phyloP scores from a whole-genome alignment of 2,888 invertebrate genomes.

The Parnassius orleans region DNA sequence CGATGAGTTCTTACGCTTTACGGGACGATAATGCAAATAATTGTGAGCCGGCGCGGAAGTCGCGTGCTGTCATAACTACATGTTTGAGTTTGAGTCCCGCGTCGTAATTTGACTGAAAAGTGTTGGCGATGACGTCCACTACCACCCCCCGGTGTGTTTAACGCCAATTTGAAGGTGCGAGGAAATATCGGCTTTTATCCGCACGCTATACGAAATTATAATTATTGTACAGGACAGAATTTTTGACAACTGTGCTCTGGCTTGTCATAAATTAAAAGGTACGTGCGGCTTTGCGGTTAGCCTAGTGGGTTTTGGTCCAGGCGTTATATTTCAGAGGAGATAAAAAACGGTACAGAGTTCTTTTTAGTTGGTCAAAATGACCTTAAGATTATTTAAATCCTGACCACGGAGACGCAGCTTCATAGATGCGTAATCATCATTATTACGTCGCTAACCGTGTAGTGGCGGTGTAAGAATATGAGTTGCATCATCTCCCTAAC shows the following conservation, averaged over 20 bases:
- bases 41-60: slow-evolving; percentile 45
- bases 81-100: slow-evolving; percentile 43
- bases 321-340: too few species aligned
- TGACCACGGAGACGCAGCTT: too few species aligned
- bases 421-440: too few species aligned
- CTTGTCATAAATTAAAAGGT: slow-evolving; percentile 4
- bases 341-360: too few species aligned
- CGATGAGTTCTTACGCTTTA: slow-evolving; percentile 33
- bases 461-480: too few species aligned
- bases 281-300: neutral
- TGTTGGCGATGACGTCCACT: slow-evolving; percentile 37
- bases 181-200: slow-evolving; percentile 20
- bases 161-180: slow-evolving; percentile 39
- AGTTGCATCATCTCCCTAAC: too few species aligned
- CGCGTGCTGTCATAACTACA: slow-evolving; percentile 58
- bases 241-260: neutral
- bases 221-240: slow-evolving; percentile 9
- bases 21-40: slow-evolving; percentile 43
- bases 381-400: too few species aligned
- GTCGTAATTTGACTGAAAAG: slow-evolving; percentile 34
- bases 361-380: too few species aligned
- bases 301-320: neutral
- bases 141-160: slow-evolving; percentile 42
- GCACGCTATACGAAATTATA: slow-evolving; percentile 23
- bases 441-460: too few species aligned